Evolutionary conservation across 2,113 vertebrate genomes (phyloP).

Genomic region (Odontophorus gujanensis): DNA sequence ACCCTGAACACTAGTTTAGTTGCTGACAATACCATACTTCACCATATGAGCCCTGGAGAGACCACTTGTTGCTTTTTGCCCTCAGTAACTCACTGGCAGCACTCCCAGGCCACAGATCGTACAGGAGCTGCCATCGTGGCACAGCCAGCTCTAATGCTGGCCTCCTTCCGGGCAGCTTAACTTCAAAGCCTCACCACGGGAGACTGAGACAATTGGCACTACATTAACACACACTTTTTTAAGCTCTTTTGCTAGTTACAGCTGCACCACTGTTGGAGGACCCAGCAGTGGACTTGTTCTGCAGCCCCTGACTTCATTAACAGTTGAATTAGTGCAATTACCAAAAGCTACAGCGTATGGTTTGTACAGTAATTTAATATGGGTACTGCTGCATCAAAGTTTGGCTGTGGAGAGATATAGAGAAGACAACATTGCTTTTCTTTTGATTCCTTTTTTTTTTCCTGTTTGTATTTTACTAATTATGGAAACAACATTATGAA

Average conservation of each 20-base stretch:
- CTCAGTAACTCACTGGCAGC: neutral
- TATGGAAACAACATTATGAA: neutral
- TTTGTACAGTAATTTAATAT: neutral
- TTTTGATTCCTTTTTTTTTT: neutral
- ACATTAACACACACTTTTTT: neutral
- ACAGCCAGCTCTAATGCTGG: neutral
- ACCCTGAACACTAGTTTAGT: neutral
- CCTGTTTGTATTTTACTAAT: neutral
- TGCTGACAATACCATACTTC: neutral
- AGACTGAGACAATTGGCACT: neutral
- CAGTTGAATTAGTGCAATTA: neutral
- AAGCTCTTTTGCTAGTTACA: neutral
- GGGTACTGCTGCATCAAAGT: neutral
- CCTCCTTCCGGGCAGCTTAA: neutral
- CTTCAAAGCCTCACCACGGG: neutral
- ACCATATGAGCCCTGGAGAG: neutral
- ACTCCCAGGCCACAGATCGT: neutral
- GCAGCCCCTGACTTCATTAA: neutral
- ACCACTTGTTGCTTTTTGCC: neutral
- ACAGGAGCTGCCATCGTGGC: accelerated
- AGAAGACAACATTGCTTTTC: neutral
- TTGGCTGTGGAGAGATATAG: neutral
- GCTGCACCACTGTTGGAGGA: neutral
- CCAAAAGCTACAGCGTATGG: neutral
- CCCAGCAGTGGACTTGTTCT: neutral